Conservation (phyloP, 2,797 vertebrate species). For the Synaphobranchus kaupii region DNA sequence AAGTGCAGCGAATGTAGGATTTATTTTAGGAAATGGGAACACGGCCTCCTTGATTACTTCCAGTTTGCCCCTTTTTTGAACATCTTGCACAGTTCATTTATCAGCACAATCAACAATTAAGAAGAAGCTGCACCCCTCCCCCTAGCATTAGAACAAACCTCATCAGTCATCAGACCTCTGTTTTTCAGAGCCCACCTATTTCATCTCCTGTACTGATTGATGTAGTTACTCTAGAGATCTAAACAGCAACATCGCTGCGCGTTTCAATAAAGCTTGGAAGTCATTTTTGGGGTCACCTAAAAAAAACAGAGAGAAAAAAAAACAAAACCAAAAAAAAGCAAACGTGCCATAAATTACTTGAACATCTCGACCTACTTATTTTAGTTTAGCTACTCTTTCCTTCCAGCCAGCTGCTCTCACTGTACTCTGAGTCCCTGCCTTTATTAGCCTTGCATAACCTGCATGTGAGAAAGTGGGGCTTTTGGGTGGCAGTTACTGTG, state of each 20-base stretch:
- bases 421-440: slow-evolving; percentile 27
- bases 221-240: background rate
- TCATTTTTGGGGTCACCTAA: slow-evolving; percentile 62
- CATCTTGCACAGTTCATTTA: slow-evolving; percentile 66
- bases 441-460: slow-evolving; percentile 48
- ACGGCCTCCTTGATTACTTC: slow-evolving; percentile 74
- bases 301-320: slow-evolving; percentile 59
- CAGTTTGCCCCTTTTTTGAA: slow-evolving; percentile 60
- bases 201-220: background rate
- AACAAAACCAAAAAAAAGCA: slow-evolving; percentile 56
- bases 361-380: slow-evolving; percentile 76
- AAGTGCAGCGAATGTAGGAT: slow-evolving; percentile 80
- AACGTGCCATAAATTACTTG: slow-evolving; percentile 56
- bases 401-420: slow-evolving; percentile 51
- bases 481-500: slow-evolving; percentile 62
- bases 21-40: slow-evolving; percentile 83
- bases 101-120: slow-evolving; percentile 65
- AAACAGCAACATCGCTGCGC: background rate
- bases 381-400: slow-evolving; percentile 63
- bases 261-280: background rate
- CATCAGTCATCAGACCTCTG: background rate
- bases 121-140: slow-evolving; percentile 50
- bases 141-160: background rate
- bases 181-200: background rate
- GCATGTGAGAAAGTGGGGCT: slow-evolving; percentile 59